phyloP scores from a whole-genome alignment of 2,888 invertebrate genomes.

The Drosophila melanosoma region DNA sequence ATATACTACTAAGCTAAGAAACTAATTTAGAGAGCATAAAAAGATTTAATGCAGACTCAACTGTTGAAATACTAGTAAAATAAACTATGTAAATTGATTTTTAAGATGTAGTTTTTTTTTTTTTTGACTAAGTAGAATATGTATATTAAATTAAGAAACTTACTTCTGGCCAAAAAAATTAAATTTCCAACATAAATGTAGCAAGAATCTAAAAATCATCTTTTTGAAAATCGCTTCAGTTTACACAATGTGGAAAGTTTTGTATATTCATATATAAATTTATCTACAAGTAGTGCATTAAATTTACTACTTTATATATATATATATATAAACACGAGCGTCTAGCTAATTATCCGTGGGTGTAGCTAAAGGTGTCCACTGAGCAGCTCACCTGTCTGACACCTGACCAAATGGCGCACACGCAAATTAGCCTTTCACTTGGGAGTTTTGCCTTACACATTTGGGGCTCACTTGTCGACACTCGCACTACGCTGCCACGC shows the following conservation, averaged over 20 bases:
- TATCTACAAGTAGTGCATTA: too few relatives aligned
- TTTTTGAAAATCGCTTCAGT: neutral
- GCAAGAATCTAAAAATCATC: neutral
- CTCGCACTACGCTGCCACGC: neutral
- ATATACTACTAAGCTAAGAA: too few relatives aligned
- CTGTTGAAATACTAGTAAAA: too few relatives aligned
- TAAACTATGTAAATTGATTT: too few relatives aligned
- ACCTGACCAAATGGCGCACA: constrained; percentile 52
- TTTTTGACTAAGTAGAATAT: neutral
- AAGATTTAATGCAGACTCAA: too few relatives aligned
- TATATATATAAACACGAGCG: neutral
- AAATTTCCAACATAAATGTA: neutral
- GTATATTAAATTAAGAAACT: too few relatives aligned
- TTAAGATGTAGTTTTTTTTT: too few relatives aligned
- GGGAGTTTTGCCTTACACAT: constrained; percentile 3
- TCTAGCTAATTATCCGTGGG: neutral
- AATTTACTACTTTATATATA: neutral
- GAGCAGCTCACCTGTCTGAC: constrained; percentile 13
- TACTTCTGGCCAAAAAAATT: neutral
- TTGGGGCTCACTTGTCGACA: constrained; percentile 41
- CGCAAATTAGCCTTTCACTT: constrained; percentile 51
- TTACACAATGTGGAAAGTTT: neutral
- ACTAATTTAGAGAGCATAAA: too few relatives aligned
- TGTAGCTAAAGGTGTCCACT: constrained; percentile 20
- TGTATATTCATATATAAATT: too few relatives aligned